Evolutionary conservation across 2,113 vertebrate genomes (phyloP).

Genomic region (Machaerirhynchus nigripectus): DNA sequence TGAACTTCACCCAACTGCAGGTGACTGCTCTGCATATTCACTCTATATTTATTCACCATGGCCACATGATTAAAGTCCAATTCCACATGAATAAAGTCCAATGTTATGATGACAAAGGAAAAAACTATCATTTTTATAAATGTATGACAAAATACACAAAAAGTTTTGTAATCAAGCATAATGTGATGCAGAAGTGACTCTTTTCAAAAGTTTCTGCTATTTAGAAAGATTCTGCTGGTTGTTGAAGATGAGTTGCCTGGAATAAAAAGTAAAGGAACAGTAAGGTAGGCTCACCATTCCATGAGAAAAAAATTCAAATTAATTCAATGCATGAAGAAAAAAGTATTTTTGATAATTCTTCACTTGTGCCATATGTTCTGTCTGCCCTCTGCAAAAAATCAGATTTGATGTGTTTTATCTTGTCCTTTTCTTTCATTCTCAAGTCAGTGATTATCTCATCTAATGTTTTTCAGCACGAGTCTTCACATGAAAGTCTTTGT

Average conservation of each 20-base stretch:
- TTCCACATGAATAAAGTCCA: not conserved
- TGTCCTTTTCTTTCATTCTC: not conserved
- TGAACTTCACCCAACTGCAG: not conserved
- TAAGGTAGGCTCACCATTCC: not conserved
- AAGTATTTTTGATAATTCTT: not conserved
- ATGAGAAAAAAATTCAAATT: not conserved
- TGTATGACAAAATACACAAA: not conserved
- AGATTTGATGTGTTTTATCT: not conserved
- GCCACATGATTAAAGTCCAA: not conserved
- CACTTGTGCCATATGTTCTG: not conserved
- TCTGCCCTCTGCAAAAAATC: not conserved
- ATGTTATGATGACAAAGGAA: not conserved
- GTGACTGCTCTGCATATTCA: not conserved
- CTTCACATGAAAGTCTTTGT: not conserved
- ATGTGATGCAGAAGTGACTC: not conserved
- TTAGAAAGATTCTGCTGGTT: not conserved
- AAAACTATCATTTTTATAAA: not conserved
- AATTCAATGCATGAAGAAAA: not conserved
- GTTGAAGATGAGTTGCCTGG: not conserved
- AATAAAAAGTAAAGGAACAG: not conserved
- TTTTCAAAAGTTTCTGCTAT: not conserved
- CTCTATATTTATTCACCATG: not conserved
- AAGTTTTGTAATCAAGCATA: not conserved
- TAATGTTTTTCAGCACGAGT: not conserved
- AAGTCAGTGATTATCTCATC: not conserved